These are phyloP conservation scores for Halictus rubicundus DNA, from an alignment of 1,140 invertebrate species.

Conservation along the genomic window DNA sequence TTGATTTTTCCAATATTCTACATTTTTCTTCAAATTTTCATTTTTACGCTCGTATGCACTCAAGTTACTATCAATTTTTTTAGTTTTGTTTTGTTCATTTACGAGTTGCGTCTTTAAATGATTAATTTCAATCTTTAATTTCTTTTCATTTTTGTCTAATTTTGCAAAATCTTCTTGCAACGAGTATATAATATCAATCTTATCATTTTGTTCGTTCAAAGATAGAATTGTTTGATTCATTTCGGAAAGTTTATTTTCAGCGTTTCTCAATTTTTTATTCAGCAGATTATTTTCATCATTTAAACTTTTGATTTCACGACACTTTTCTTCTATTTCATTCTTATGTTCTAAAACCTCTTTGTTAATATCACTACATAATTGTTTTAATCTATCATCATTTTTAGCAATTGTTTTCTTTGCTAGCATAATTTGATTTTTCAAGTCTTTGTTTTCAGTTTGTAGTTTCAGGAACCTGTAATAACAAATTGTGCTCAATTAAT, in stretches of 20 bases:
- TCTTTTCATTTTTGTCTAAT: conserved; percentile 45
- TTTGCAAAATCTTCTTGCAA: conserved; percentile 47
- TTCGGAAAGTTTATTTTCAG: conserved; percentile 31
- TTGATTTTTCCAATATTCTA: conserved; percentile 44
- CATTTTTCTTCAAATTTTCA: conserved; percentile 39
- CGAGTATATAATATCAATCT: conserved; percentile 31
- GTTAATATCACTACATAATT: no score
- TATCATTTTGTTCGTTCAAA: conserved; percentile 49
- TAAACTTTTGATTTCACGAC: conserved; percentile 36
- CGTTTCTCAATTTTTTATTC: conserved; percentile 32
- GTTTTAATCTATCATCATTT: no score
- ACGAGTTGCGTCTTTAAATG: conserved; percentile 43
- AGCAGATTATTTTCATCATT: conserved; percentile 44
- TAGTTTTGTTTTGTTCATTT: conserved; percentile 44
- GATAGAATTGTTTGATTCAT: conserved; percentile 46
- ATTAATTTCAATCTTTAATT: conserved; percentile 27
- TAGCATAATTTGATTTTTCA: conserved; percentile 25
- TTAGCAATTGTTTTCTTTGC: no score
- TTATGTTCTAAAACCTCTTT: conserved; percentile 1
- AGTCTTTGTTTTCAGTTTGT: conserved; percentile 41
- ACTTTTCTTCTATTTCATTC: conserved; percentile 24
- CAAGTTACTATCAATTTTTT: conserved; percentile 45
- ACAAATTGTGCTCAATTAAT: neutral
- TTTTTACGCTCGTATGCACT: conserved; percentile 39
- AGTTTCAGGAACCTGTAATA: conserved; percentile 46